A percentile compares a stretch with the other conserved stretches of the same genome.
Evolutionary conservation across 2,797 vertebrate species (phyloP).

Genomic region (Chelidonichthys spinosus): DNA sequence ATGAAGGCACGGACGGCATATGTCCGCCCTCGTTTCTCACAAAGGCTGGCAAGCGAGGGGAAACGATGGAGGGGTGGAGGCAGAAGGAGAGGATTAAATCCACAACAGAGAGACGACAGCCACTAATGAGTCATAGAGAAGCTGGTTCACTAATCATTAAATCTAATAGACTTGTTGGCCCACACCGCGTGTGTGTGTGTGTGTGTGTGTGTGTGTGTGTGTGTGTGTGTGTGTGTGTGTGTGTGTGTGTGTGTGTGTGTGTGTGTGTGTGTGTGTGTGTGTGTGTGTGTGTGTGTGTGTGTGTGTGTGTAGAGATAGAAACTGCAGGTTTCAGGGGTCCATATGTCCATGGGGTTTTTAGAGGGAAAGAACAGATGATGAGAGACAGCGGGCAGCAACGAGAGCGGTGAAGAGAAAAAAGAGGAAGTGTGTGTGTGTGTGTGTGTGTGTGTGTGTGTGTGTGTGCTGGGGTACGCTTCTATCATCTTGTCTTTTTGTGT

Average conservation of each 20-base stretch:
- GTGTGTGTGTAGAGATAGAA: slow-evolving; percentile 38
- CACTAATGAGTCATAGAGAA: slow-evolving; percentile 80
- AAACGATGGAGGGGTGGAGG: slow-evolving; percentile 71
- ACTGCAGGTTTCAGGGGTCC: slow-evolving; percentile 76
- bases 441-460: slow-evolving; percentile 22
- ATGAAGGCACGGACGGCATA: slow-evolving; percentile 84
- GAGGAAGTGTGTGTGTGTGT: slow-evolving; percentile 15
- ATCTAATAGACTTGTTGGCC: slow-evolving; percentile 77
- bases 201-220: slow-evolving; percentile 35
- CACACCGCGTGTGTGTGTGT: slow-evolving; percentile 43
- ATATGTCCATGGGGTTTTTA: slow-evolving; percentile 80
- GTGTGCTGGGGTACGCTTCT: slow-evolving; percentile 38
- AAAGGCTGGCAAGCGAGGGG: slow-evolving; percentile 76
- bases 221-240: slow-evolving; percentile 26
- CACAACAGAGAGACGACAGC: slow-evolving; percentile 76
- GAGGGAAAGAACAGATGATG: slow-evolving; percentile 80
- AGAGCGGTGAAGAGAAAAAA: slow-evolving; percentile 52
- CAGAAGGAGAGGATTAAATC: slow-evolving; percentile 81
- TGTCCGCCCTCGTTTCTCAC: slow-evolving; percentile 82
- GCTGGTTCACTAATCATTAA: slow-evolving; percentile 77
- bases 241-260: slow-evolving; percentile 33
- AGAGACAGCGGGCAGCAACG: slow-evolving; percentile 70
- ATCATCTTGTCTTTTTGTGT: slow-evolving; percentile 63
- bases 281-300: slow-evolving; percentile 26
- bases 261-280: slow-evolving; percentile 34